phyloP scores from a whole-genome alignment of 2,888 invertebrate species.

The Pseudolycoriella hygida region DNA sequence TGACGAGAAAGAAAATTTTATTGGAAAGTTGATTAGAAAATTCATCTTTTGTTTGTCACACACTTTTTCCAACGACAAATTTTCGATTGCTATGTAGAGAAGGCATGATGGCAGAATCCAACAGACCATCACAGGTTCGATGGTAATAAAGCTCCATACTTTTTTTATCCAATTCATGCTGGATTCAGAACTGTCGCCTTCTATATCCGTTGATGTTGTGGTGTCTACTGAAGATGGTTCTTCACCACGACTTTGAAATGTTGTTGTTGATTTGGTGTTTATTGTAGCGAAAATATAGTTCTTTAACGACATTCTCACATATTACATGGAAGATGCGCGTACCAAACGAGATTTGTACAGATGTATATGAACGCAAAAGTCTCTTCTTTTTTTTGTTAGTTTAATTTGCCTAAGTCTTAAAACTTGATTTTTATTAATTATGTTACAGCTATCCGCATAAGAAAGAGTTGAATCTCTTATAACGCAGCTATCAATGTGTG shows the following conservation, averaged over 20 bases:
- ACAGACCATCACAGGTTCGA: slow-evolving; percentile 26
- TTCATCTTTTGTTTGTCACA: background rate
- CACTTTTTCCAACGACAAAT: slow-evolving; percentile 24
- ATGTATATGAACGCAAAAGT: no score
- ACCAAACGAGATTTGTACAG: no score
- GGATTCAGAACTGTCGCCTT: background rate
- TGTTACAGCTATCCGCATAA: no score
- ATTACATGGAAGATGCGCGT: background rate
- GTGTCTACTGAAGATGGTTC: background rate
- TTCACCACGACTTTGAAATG: slow-evolving; percentile 1
- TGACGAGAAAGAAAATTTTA: background rate
- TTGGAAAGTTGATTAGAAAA: no score
- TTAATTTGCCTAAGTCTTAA: no score
- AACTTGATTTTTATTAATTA: no score
- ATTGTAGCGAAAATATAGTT: slow-evolving; percentile 7
- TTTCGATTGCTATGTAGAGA: slow-evolving; percentile 20
- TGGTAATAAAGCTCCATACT: slow-evolving; percentile 19
- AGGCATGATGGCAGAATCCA: slow-evolving; percentile 12
- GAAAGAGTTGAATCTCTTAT: no score
- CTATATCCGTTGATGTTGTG: background rate
- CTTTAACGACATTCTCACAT: slow-evolving; percentile 6
- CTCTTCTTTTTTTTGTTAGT: no score
- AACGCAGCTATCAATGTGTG: no score
- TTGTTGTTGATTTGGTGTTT: slow-evolving; percentile 2
- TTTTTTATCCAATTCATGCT: background rate